Evolutionary conservation across 2,888 invertebrate species (phyloP).

Genomic region (Drosophila engyochracea): DNA sequence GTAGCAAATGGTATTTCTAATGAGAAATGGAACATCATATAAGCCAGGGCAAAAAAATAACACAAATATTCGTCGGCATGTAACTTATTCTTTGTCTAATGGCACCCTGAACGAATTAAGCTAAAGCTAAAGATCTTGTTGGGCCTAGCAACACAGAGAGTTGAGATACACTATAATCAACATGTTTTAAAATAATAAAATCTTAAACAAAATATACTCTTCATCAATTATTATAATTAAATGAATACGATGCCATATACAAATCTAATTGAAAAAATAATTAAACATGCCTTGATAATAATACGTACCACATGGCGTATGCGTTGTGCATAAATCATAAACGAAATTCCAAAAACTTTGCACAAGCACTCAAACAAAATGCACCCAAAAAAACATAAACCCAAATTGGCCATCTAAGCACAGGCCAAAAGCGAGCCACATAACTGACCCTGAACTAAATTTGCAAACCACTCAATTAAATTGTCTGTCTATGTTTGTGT

Average conservation of each 20-base stretch:
- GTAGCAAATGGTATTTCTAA: slow-evolving; percentile 51
- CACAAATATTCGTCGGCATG: slow-evolving; percentile 32
- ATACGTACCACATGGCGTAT: slow-evolving; percentile 64
- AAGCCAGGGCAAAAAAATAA: slow-evolving; percentile 9
- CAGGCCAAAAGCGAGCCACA: slow-evolving; percentile 63
- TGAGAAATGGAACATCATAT: slow-evolving; percentile 70
- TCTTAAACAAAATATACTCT: background rate
- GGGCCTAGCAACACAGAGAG: background rate
- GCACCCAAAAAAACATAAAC: slow-evolving; percentile 33
- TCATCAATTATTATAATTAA: background rate
- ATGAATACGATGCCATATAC: background rate
- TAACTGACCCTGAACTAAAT: slow-evolving; percentile 80
- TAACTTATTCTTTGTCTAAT: slow-evolving; percentile 22
- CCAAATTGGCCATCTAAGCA: slow-evolving; percentile 64
- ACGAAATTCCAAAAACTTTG: slow-evolving; percentile 26
- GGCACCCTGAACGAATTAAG: background rate
- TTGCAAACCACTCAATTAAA: slow-evolving; percentile 64
- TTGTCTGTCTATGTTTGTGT: slow-evolving; percentile 22
- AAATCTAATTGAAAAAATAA: background rate
- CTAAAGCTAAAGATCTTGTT: background rate
- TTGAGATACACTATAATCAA: background rate
- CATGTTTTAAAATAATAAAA: too few relatives aligned
- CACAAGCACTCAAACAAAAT: slow-evolving; percentile 16
- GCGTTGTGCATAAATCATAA: slow-evolving; percentile 72
- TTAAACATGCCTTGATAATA: slow-evolving; percentile 14